These are phyloP conservation scores for western clawed frog (Xenopus tropicalis) DNA, from an alignment of 2,113 vertebrate genomes.

Conservation along the genomic window DNA sequence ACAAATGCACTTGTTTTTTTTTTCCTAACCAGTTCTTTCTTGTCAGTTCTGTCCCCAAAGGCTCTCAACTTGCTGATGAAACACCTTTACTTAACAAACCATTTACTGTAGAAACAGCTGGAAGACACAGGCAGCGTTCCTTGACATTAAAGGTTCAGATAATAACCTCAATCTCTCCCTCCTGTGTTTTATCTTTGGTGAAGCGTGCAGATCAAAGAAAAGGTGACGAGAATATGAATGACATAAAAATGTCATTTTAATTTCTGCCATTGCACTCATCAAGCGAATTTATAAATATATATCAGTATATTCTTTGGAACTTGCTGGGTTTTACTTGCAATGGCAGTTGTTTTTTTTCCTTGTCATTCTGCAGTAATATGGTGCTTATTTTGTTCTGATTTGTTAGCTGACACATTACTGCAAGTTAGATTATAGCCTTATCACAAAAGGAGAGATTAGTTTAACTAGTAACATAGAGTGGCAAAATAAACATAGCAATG, in stretches of 20 bases:
- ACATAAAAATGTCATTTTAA: slow-evolving; percentile 10
- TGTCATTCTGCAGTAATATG: neutral
- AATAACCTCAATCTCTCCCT: slow-evolving; percentile 37
- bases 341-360: too few species aligned
- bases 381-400: neutral
- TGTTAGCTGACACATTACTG: neutral
- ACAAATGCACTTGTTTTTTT: neutral
- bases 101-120: slow-evolving; percentile 15
- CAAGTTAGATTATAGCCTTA: neutral
- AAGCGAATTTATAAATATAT: too few species aligned
- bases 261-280: neutral
- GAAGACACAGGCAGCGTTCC: neutral
- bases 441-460: neutral
- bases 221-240: slow-evolving; percentile 19
- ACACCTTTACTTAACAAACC: neutral
- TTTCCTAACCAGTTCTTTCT: slow-evolving; percentile 10
- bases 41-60: neutral
- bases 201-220: slow-evolving; percentile 14
- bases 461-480: neutral
- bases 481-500: neutral
- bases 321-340: too few species aligned
- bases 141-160: slow-evolving; percentile 1
- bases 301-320: too few species aligned
- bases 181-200: slow-evolving; percentile 4
- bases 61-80: neutral